Evolutionary conservation across 2,113 vertebrate species (phyloP).

Genomic region (Thryonomys swinderianus): DNA sequence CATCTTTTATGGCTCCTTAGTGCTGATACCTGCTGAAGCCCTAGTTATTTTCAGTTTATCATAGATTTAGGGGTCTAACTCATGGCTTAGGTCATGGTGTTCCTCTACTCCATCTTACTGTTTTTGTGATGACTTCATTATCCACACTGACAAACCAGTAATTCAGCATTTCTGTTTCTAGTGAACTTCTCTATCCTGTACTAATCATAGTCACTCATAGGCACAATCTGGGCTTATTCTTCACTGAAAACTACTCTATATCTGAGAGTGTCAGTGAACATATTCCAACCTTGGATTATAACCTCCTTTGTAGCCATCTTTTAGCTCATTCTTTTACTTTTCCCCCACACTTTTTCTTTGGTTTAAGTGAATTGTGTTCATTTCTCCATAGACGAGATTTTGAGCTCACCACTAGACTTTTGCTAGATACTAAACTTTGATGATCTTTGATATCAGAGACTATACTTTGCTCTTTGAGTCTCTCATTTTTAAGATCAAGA

Average conservation of each 20-base stretch:
- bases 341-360: neutral
- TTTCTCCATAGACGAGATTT: neutral
- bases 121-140: neutral
- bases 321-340: neutral
- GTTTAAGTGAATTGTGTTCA: neutral
- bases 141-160: neutral
- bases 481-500: slow-evolving; percentile 3
- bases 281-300: neutral
- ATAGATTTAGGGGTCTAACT: neutral
- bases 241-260: slow-evolving; percentile 1
- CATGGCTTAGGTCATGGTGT: neutral
- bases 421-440: neutral
- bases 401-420: neutral
- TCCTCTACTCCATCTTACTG: neutral
- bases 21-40: neutral
- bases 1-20: neutral
- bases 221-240: neutral
- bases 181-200: neutral
- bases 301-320: neutral
- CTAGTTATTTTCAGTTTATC: neutral
- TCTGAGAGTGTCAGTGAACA: neutral
- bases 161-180: neutral
- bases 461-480: neutral
- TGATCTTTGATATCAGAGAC: neutral
- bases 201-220: neutral